These are phyloP conservation scores for Ictalurus punctatus DNA, from an alignment of 2,113 vertebrate genomes.

Conservation along the genomic window DNA sequence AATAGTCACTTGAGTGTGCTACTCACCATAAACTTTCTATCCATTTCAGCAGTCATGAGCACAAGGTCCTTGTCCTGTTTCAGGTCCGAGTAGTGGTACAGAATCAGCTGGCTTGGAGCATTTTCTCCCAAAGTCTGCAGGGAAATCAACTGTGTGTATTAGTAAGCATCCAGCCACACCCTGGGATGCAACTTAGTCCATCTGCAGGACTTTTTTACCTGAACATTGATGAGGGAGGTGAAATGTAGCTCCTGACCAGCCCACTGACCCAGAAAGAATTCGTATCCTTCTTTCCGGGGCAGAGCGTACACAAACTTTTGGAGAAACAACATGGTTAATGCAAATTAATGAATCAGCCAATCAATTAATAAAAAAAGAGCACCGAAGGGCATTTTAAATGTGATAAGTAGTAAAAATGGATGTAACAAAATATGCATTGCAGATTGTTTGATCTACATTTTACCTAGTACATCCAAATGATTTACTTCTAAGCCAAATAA, in stretches of 20 bases:
- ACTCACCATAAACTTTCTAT: slow-evolving; percentile 87
- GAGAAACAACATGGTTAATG: background rate
- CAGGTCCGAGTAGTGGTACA: slow-evolving; percentile 92
- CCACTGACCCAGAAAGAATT: slow-evolving; percentile 96
- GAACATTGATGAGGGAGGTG: slow-evolving; percentile 92
- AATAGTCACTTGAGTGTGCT: background rate
- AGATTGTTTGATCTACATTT: background rate
- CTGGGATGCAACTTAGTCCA: background rate
- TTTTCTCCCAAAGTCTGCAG: slow-evolving; percentile 82
- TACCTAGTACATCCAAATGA: background rate
- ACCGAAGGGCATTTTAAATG: background rate
- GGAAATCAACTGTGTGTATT: background rate
- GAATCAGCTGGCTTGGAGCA: slow-evolving; percentile 87
- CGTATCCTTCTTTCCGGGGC: slow-evolving; percentile 90
- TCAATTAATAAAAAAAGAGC: background rate
- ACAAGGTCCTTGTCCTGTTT: slow-evolving; percentile 89
- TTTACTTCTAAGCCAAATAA: background rate
- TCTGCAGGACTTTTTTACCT: slow-evolving; percentile 72
- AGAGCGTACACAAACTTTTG: slow-evolving; percentile 89
- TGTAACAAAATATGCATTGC: background rate
- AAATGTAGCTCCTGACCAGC: slow-evolving; percentile 87
- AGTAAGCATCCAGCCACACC: background rate
- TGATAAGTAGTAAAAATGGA: background rate
- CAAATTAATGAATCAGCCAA: background rate
- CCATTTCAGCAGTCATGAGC: slow-evolving; percentile 92